Evolutionary conservation across 2,113 vertebrate species (phyloP), one percentile per base, ranked within the genome.

Genomic region (Siphamia tubifer): DNA sequence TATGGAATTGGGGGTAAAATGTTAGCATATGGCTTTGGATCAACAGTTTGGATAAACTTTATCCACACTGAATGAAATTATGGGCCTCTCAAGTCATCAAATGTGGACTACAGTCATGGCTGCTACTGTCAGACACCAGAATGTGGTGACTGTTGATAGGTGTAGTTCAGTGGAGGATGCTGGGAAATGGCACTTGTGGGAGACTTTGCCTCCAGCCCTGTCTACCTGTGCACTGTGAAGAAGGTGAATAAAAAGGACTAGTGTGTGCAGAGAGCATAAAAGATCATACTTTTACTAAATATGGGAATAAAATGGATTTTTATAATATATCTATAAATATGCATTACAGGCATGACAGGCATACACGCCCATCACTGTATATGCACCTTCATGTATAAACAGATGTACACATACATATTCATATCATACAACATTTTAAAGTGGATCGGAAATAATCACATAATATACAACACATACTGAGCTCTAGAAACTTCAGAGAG

Each of bases 131-230:
- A 75, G 61, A 77, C 58, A 54, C 78, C 54, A 31, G 67, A 64
- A 43, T 40, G 49, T 4, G 24, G 51, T 64, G 66, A 43, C 51
- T 70, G 24, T 77, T 73, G n/a, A 21, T 54, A 69, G 20, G 40
- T 77, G 65, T 69, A 67, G 42, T 74, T 84, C 20, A 70, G 76
- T 72, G 68, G 47, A 68, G 67, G 68, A 77, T 75, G 67, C 48
- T 82, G 81, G 74, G 71, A 88, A 91, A 90, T 88, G 89, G 91
- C 91, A 92, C 91, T 89, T 90, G 79, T 85, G 87, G 77, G 79
- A 89, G 74, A 79, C 64, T 69, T 78, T 67, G 75, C 54, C 79
- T 89, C 77, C 85, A 81, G 80, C 74, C 79, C 83, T 84, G 83
- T 86, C 74, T 77, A 81, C 74, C 76, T 81, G 78, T 79, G 28